A percentile compares a stretch with the other conserved stretches of the same genome.
phyloP scores from a whole-genome alignment of 2,113 vertebrate species.

The Pygoscelis adeliae region DNA sequence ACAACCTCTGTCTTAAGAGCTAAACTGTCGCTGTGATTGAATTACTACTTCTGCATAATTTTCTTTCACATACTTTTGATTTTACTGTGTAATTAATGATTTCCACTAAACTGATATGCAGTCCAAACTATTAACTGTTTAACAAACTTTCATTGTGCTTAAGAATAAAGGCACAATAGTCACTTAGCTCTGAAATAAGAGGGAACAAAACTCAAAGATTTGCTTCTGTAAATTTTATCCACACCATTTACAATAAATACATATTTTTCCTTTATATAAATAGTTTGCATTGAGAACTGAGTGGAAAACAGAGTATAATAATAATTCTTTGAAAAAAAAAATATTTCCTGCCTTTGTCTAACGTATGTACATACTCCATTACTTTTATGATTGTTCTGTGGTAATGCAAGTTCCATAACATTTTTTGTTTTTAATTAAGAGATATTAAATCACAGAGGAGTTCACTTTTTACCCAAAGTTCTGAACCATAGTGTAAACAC shows the following conservation, averaged over 20 bases:
- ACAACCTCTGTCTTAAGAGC: background rate
- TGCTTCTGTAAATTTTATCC: slow-evolving; percentile 32
- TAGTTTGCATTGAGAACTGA: slow-evolving; percentile 27
- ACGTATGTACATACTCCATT: slow-evolving; percentile 1
- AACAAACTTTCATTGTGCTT: background rate
- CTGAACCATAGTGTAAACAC: background rate
- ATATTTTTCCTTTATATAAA: slow-evolving; percentile 38
- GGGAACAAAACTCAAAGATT: slow-evolving; percentile 17
- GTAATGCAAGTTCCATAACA: background rate
- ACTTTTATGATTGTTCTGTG: slow-evolving; percentile 43
- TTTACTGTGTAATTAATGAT: slow-evolving; percentile 48
- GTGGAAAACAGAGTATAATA: slow-evolving; percentile 29
- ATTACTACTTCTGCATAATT: background rate
- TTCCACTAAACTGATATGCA: background rate
- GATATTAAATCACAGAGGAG: slow-evolving; percentile 26
- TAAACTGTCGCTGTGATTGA: background rate
- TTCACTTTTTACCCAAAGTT: slow-evolving; percentile 37
- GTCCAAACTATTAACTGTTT: slow-evolving; percentile 14
- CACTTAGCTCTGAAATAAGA: slow-evolving; percentile 50
- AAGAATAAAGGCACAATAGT: slow-evolving; percentile 10
- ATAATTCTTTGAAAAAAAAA: slow-evolving; percentile 33
- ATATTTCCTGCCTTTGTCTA: slow-evolving; percentile 26
- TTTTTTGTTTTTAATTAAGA: slow-evolving; percentile 61
- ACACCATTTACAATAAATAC: slow-evolving; percentile 50
- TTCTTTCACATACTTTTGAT: background rate